Evolutionary conservation across 2,797 vertebrate species (phyloP).

Genomic region (Telmatherina bonti): DNA sequence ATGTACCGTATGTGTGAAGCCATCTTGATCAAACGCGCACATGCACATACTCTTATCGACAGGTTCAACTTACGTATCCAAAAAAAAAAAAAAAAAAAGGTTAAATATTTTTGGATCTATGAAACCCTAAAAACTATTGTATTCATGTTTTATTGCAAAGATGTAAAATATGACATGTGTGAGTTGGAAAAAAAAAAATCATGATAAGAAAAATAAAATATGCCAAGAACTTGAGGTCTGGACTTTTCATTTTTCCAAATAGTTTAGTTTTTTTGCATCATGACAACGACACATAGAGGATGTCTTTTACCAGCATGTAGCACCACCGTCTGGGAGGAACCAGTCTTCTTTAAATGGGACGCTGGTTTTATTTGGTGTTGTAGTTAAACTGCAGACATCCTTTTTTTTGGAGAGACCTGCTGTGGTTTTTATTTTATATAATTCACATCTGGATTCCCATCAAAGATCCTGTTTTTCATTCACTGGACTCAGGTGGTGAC

Average conservation of each 20-base stretch:
- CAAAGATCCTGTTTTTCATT: too few species aligned
- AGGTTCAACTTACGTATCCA: conserved; percentile 93
- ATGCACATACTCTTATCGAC: conserved; percentile 81
- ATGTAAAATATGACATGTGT: conserved; percentile 99
- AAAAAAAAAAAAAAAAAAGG: conserved; percentile 94
- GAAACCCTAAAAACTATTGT: conserved; percentile 98
- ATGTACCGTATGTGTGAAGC: conserved; percentile 84
- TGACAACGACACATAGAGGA: too few species aligned
- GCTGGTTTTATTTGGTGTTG: not conserved
- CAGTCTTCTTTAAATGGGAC: not conserved
- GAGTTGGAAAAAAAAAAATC: conserved; percentile 92
- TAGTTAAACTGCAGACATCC: not conserved
- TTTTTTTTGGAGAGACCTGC: not conserved
- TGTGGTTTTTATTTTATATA: not conserved
- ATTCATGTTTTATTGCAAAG: conserved; percentile 99
- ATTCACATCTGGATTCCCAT: too few species aligned
- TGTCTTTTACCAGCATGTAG: too few species aligned
- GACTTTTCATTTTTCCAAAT: conserved; percentile 49
- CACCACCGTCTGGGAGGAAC: not conserved
- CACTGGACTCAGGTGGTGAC: too few species aligned
- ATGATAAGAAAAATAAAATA: conserved; percentile 98
- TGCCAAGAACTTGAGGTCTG: conserved; percentile 96
- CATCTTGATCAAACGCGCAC: conserved; percentile 87
- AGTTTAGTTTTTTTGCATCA: too few species aligned
- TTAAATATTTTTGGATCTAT: conserved; percentile 98